Conservation (phyloP, 1,140 invertebrate species). For the Ganaspis sp. region DNA sequence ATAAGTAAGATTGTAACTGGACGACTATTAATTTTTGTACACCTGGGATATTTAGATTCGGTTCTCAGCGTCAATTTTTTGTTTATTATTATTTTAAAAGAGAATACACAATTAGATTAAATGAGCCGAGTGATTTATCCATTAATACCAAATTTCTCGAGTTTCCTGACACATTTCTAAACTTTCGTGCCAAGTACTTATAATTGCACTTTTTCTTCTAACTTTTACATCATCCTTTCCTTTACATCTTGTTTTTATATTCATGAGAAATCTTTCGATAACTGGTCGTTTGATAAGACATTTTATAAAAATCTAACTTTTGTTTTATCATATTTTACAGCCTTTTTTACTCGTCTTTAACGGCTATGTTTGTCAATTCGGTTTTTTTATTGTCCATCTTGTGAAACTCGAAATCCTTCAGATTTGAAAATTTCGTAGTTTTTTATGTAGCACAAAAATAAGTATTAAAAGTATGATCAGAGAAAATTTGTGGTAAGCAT, state of each 20-base stretch:
- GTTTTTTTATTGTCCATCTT: not conserved
- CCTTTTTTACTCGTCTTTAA: not conserved
- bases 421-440: not conserved
- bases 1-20: slow-evolving; percentile 4
- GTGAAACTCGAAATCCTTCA: not conserved
- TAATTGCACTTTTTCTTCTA: slow-evolving; percentile 30
- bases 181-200: slow-evolving; percentile 41
- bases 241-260: not conserved
- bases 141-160: slow-evolving; percentile 3
- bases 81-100: not conserved
- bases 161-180: slow-evolving; percentile 2
- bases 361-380: not conserved
- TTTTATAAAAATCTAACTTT: not conserved
- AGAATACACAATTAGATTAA: slow-evolving; percentile 18
- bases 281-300: not conserved
- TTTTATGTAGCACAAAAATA: slow-evolving; percentile 8
- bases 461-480: not conserved
- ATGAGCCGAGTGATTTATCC: slow-evolving; percentile 2
- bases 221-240: not conserved
- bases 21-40: slow-evolving; percentile 21
- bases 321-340: not conserved
- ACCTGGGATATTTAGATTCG: slow-evolving; percentile 2
- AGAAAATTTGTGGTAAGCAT: not conserved
- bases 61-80: not conserved
- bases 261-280: slow-evolving; percentile 9